Percentiles rank a stretch among this genome's conserved stretches.
Conservation (phyloP, 2,113 vertebrate genomes). For the Antigone vipio region DNA sequence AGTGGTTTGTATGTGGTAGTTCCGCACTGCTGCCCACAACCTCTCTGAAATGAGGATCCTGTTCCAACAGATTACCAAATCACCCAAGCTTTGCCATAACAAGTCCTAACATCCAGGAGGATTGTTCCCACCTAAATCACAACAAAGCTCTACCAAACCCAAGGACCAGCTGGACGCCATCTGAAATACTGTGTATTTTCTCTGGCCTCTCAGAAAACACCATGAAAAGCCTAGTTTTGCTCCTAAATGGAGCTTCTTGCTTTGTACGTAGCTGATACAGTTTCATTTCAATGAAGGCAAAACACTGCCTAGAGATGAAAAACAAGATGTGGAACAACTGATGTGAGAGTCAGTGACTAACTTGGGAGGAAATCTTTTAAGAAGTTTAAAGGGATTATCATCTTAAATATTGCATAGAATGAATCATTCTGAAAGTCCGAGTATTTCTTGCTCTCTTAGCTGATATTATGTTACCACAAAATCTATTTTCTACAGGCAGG, state of each 20-base stretch:
- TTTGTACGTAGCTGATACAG: rapidly evolving
- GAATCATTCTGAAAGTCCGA: not conserved
- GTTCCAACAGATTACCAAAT: not conserved
- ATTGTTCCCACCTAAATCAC: not conserved
- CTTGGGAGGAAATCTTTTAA: not conserved
- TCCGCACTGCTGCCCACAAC: not conserved
- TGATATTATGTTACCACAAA: not conserved
- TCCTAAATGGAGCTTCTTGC: not conserved
- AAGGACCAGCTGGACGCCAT: not conserved
- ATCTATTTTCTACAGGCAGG: not conserved
- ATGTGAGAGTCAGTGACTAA: not conserved
- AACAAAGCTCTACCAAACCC: not conserved
- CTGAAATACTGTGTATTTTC: not conserved
- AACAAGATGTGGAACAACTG: not conserved
- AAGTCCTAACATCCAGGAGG: not conserved
- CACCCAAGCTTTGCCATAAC: not conserved
- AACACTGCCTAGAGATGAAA: not conserved
- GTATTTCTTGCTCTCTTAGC: not conserved
- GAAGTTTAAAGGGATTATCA: not conserved
- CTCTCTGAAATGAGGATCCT: not conserved
- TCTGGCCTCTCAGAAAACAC: not conserved
- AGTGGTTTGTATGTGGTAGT: not conserved
- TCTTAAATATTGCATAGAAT: not conserved
- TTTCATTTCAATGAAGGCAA: not conserved
- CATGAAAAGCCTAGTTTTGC: not conserved